Evolutionary conservation across 2,888 invertebrate genomes (phyloP).

Genomic region (Melanostoma mellinum): DNA sequence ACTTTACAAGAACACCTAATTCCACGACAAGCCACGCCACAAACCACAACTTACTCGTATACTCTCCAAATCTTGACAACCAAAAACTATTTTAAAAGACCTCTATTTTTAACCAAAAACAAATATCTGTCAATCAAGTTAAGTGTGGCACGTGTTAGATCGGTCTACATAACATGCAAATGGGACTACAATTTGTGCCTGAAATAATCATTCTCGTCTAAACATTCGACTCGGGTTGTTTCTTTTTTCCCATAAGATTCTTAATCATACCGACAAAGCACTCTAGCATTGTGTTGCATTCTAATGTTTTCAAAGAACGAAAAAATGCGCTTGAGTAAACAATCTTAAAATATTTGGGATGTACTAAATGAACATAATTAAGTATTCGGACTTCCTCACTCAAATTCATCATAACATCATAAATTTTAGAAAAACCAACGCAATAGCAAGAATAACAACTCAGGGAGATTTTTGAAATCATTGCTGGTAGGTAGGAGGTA

Average conservation of each 20-base stretch:
- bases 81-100: no score
- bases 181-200: constrained; percentile 11
- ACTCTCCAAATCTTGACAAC: neutral
- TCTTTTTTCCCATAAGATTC: constrained; percentile 33
- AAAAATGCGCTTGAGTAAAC: no score
- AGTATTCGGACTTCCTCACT: constrained; percentile 7
- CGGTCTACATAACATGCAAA: constrained; percentile 36
- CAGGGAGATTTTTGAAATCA: neutral
- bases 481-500: neutral
- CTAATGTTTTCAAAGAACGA: neutral
- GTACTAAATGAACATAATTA: neutral
- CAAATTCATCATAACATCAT: constrained; percentile 52
- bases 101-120: constrained; percentile 56
- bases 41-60: neutral
- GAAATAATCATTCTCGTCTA: constrained; percentile 43
- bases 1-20: neutral
- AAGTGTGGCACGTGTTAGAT: constrained; percentile 70
- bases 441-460: neutral
- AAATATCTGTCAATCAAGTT: constrained; percentile 57
- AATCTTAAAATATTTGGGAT: no score
- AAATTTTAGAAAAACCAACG: constrained; percentile 24
- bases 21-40: neutral
- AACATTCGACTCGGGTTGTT: constrained; percentile 23
- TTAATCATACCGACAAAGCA: neutral
- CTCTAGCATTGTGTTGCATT: constrained; percentile 2